A percentile compares a stretch with the other conserved stretches of the same genome.
These are phyloP conservation scores for Platichthys flesus DNA, from an alignment of 2,113 vertebrate species.

Conservation along the genomic window DNA sequence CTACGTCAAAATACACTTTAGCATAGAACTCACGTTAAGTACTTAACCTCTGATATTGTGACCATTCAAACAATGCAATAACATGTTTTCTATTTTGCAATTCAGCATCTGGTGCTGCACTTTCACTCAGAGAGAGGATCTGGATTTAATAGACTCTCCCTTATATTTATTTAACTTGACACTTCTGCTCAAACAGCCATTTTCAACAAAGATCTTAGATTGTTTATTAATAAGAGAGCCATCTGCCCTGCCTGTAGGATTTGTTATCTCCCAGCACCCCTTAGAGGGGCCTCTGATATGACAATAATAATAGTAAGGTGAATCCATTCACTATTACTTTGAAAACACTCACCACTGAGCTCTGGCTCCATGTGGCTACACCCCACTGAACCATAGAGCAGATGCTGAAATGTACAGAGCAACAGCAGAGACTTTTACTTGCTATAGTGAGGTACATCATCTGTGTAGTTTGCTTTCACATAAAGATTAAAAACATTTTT, in stretches of 20 bases:
- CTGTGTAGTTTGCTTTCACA: too few species aligned
- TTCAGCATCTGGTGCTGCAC: slow-evolving; percentile 6
- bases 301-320: slow-evolving; percentile 68
- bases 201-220: slow-evolving; percentile 52
- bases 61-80: slow-evolving; percentile 1
- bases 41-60: not conserved
- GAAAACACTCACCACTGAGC: slow-evolving; percentile 46
- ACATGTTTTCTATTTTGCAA: slow-evolving; percentile 2
- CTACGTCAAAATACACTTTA: not conserved
- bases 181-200: slow-evolving; percentile 71
- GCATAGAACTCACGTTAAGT: not conserved
- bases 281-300: slow-evolving; percentile 38
- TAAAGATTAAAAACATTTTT: too few species aligned
- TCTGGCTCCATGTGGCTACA: slow-evolving; percentile 38
- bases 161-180: slow-evolving; percentile 73
- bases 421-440: slow-evolving; percentile 18
- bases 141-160: slow-evolving; percentile 65
- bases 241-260: slow-evolving; percentile 32
- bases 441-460: too few species aligned
- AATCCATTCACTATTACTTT: slow-evolving; percentile 45
- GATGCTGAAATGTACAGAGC: slow-evolving; percentile 16
- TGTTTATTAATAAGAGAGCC: slow-evolving; percentile 64
- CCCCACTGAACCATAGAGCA: slow-evolving; percentile 45
- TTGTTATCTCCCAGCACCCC: slow-evolving; percentile 35
- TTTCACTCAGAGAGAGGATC: slow-evolving; percentile 30